Evolutionary conservation across 2,888 invertebrate genomes (phyloP).

Genomic region (Rapana venosa): DNA sequence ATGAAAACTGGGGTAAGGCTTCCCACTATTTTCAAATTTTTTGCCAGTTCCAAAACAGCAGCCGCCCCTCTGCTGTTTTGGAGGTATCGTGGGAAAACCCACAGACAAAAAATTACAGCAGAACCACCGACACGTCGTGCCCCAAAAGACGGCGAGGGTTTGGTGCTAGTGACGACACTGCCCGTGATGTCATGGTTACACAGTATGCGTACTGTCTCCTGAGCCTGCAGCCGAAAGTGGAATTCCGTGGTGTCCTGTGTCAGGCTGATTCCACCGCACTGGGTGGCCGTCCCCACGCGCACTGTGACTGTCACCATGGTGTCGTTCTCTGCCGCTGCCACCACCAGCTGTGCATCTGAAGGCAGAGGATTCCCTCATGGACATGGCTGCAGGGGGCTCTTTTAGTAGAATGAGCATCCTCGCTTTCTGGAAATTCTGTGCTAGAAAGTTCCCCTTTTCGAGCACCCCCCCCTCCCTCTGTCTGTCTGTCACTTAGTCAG

Average conservation of each 20-base stretch:
- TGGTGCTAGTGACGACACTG: conserved; percentile 35
- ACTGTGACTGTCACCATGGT: conserved; percentile 33
- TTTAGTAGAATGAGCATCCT: too few relatives aligned
- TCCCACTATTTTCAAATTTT: too few relatives aligned
- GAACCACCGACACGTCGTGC: background rate
- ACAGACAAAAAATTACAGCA: background rate
- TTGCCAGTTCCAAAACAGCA: too few relatives aligned
- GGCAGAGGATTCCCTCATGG: too few relatives aligned
- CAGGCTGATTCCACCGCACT: background rate
- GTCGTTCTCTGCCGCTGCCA: conserved; percentile 34
- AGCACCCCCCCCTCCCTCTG: background rate
- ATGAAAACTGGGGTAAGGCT: too few relatives aligned
- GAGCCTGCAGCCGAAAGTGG: conserved; percentile 26
- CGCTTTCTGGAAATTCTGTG: too few relatives aligned
- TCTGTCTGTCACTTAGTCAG: too few relatives aligned
- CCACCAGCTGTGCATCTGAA: background rate
- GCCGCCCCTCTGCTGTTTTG: too few relatives aligned
- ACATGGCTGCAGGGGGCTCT: background rate
- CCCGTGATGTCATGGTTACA: conserved; percentile 38
- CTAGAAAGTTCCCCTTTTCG: background rate
- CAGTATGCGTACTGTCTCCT: conserved; percentile 25
- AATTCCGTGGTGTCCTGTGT: background rate
- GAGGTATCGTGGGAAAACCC: background rate
- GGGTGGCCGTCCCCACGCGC: background rate
- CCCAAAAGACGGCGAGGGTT: conserved; percentile 37